Base-by-base conservation (phyloP, 2,113 vertebrate species). In the Xenopus borealis region DNA sequence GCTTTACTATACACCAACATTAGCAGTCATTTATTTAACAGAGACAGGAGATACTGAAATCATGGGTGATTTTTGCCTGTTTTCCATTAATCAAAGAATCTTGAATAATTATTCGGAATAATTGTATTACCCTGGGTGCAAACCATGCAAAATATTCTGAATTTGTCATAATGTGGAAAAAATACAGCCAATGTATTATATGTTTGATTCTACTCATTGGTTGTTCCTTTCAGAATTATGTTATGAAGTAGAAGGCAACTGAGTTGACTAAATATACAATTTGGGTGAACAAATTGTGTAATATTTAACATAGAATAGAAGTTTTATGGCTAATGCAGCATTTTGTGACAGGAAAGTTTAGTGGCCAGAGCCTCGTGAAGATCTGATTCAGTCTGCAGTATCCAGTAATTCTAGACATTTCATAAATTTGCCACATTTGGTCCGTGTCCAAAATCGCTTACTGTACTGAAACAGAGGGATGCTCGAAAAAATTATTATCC, bases 301-400 rank as follows among this genome's bases (percentile, higher is more conserved):
- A 1, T 66, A 50, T 66, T 55, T 55, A 16, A 55, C 17, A n/a
- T 55, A 9, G 53, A 76, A 20, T 57, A 80, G 83, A 79, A 79
- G 78, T 82, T 79, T 81, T 71, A 71, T 40, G 30, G 10, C 75
- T 20, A 78, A 79, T 81, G 23, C 8, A 83, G 86, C 81, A 80
- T 73, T 47, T 75, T 47, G 0, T 50, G 72, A 19, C 44, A 13
- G 79, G 83, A 18, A 61, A 0, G 0, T 53, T 20, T 67, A 62
- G 1, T 58, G 13, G 40, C 65, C 80, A 74, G 77, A 80, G 82
- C 78, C 59, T 69, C 73, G 61, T n/a, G 3, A 0, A 3, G 7
- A 57, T 64, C 78, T 75, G 59, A 62, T 82, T 20, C 1, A 67
- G 0, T 12, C 18, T 23, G 46, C 19, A 12, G 65, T 23, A 45